Evolutionary conservation across 2,888 invertebrate species (phyloP).

Genomic region (Hydraecia micacea): DNA sequence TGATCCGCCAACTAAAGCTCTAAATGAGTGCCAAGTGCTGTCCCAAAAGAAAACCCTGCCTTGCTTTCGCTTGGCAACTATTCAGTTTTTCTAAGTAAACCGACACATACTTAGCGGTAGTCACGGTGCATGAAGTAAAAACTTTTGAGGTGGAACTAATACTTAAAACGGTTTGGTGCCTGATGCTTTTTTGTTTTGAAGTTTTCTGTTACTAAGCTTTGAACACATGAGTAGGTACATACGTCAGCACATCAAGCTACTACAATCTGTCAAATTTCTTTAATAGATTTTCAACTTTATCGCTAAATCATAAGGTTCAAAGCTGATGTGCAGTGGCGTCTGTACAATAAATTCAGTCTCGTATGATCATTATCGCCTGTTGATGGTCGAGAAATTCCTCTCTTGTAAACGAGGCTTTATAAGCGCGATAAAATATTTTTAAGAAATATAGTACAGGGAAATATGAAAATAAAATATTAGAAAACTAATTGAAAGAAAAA

Average conservation of each 20-base stretch:
- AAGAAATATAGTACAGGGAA: background rate
- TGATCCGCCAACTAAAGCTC: conserved; percentile 30
- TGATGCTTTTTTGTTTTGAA: conserved; percentile 21
- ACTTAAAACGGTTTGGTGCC: conserved; percentile 8
- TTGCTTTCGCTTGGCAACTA: conserved; percentile 41
- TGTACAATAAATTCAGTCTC: background rate
- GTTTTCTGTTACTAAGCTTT: background rate
- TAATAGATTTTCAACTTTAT: too few species aligned
- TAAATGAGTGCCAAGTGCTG: conserved; percentile 47
- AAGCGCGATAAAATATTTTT: too few species aligned
- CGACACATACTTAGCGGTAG: conserved; percentile 37
- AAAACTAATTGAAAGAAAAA: too few species aligned
- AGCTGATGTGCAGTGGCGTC: too few species aligned
- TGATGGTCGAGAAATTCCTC: background rate
- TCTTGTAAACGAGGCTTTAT: background rate
- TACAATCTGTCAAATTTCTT: too few species aligned
- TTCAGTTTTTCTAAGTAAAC: conserved; percentile 49
- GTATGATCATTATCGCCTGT: too few species aligned
- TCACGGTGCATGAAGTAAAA: conserved; percentile 2
- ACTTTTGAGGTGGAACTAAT: conserved; percentile 27
- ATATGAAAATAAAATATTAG: background rate
- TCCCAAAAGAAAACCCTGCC: conserved; percentile 17
- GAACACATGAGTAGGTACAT: background rate
- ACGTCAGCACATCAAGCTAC: too few species aligned
- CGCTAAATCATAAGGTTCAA: too few species aligned